phyloP scores from a whole-genome alignment of 2,797 vertebrate species.

The Sebastes wilsoni region DNA sequence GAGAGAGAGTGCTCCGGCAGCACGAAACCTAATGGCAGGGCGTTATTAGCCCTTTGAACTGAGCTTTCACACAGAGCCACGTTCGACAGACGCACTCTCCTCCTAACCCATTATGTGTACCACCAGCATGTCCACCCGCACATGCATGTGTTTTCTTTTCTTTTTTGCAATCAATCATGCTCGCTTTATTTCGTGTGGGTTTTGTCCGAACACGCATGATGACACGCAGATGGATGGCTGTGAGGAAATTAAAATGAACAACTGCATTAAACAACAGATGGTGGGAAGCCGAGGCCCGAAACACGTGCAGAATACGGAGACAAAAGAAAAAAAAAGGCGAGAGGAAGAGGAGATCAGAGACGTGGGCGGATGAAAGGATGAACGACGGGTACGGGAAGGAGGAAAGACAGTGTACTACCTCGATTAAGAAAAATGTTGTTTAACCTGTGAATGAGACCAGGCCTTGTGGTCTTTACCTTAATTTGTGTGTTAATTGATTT shows the following conservation, averaged over 20 bases:
- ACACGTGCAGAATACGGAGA: not conserved
- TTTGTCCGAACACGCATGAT: not conserved
- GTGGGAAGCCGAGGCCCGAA: conserved; percentile 18
- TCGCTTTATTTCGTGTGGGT: not conserved
- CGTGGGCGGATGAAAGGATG: conserved; percentile 16
- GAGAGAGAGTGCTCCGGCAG: conserved; percentile 27
- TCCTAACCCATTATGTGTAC: not conserved
- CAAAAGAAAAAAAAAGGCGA: conserved; percentile 1
- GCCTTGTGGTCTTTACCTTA: conserved; percentile 63
- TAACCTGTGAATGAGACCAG: conserved; percentile 33
- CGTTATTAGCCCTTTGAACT: conserved; percentile 70
- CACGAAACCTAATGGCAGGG: conserved; percentile 53
- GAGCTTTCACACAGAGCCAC: conserved; percentile 27
- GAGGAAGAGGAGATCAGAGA: not conserved
- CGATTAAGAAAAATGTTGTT: conserved; percentile 65
- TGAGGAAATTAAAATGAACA: conserved; percentile 56
- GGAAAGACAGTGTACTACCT: conserved; percentile 29
- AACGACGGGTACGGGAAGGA: conserved; percentile 11
- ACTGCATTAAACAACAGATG: conserved; percentile 51
- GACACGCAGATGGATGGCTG: conserved; percentile 54
- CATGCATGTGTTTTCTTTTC: conserved; percentile 25
- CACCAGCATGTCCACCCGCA: conserved; percentile 25
- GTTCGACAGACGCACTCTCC: conserved; percentile 24
- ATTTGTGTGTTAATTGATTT: conserved; percentile 73
- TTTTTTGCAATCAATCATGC: conserved; percentile 53